These are phyloP conservation scores for Eptatretus burgeri DNA, from an alignment of 2,113 vertebrate genomes.

Conservation along the genomic window DNA sequence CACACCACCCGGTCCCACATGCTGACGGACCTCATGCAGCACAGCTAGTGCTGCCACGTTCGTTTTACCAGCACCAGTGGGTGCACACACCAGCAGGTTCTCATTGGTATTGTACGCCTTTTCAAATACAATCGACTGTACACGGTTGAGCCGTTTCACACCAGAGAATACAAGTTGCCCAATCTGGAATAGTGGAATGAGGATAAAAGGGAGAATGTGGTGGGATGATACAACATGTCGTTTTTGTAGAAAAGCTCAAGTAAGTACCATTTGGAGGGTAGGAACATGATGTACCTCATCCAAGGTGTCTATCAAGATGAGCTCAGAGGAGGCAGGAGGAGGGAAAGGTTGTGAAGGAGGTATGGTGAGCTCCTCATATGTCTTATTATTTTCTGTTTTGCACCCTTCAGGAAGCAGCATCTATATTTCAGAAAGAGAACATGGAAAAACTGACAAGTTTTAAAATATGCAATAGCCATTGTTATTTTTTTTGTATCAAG, in stretches of 20 bases:
- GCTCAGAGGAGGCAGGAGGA: conserved; percentile 53
- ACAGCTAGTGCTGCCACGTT: conserved; percentile 90
- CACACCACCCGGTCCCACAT: conserved; percentile 43
- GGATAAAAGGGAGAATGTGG: neutral
- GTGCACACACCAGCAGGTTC: conserved; percentile 77
- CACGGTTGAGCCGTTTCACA: conserved; percentile 56
- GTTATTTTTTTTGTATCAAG: neutral
- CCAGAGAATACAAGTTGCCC: conserved; percentile 81
- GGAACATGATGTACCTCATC: conserved; percentile 34
- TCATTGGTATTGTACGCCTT: conserved; percentile 94
- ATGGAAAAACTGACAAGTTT: neutral
- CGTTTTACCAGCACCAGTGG: conserved; percentile 84
- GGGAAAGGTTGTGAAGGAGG: conserved; percentile 60
- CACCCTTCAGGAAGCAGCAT: conserved; percentile 66
- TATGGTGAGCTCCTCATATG: conserved; percentile 74
- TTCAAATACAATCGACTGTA: conserved; percentile 85
- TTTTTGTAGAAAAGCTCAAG: too few relatives aligned
- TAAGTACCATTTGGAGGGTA: too few relatives aligned
- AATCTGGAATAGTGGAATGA: conserved; percentile 24
- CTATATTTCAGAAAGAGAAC: conserved; percentile 17
- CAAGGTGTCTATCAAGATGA: conserved; percentile 51
- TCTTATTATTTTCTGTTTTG: conserved; percentile 53
- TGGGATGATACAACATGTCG: too few relatives aligned
- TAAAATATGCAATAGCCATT: neutral
- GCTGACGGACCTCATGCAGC: conserved; percentile 72